A percentile compares a stretch with the other conserved stretches of the same genome.
Evolutionary conservation across 1,140 invertebrate genomes (phyloP).

Genomic region (Drosophila varians): DNA sequence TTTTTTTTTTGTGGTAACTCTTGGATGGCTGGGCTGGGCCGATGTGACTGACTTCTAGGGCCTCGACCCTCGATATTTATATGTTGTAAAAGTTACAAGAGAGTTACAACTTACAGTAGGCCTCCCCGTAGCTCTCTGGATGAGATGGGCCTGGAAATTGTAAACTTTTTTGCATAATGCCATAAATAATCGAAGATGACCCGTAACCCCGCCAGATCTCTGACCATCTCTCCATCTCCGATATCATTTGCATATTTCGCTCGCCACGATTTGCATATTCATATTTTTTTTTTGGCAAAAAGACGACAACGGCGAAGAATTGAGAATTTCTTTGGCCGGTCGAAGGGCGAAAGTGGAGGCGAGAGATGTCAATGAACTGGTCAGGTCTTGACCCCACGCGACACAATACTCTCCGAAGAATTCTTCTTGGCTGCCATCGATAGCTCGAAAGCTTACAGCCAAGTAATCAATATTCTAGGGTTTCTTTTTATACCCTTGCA

Average conservation of each 20-base stretch:
- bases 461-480: too few species aligned
- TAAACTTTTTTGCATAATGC: slow-evolving; percentile 67
- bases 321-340: slow-evolving; percentile 1
- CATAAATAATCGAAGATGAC: slow-evolving; percentile 70
- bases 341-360: slow-evolving; percentile 71
- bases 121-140: too few species aligned
- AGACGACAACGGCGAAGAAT: background rate
- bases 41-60: slow-evolving; percentile 67
- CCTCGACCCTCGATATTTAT: slow-evolving; percentile 59
- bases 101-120: slow-evolving; percentile 6
- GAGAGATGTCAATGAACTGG: slow-evolving; percentile 61
- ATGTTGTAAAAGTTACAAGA: slow-evolving; percentile 43
- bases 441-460: too few species aligned
- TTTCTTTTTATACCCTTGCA: too few species aligned
- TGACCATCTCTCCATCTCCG: too few species aligned
- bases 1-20: background rate
- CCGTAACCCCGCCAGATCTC: slow-evolving; percentile 45
- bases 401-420: background rate
- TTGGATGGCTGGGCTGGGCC: slow-evolving; percentile 42
- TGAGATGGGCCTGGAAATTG: slow-evolving; percentile 22
- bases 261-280: slow-evolving; percentile 66
- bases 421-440: too few species aligned
- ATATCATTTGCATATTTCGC: slow-evolving; percentile 42
- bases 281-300: slow-evolving; percentile 16
- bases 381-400: slow-evolving; percentile 18